Base-by-base conservation (phyloP, 1,140 invertebrate species). In the Drosophila auraria region DNA sequence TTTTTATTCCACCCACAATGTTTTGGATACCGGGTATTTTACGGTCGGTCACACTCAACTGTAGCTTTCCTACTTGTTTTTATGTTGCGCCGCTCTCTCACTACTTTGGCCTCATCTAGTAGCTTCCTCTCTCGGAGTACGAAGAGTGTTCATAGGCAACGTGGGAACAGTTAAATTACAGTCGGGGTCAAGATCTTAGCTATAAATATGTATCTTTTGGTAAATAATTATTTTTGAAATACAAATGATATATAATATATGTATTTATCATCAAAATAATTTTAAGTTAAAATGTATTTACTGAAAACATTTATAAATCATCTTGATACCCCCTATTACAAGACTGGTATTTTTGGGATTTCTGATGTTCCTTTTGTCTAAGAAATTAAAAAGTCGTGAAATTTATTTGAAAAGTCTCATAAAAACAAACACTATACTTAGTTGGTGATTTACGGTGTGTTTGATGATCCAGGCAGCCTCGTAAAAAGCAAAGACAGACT, bases 41-140 rank as follows among this genome's bases (percentile, higher is more conserved):
- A 30, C 27, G 6, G 6, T 30, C 27, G 27, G 27, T 30, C 27
- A 30, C 27, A 30, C 27, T 30, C 27, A 1, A 7, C 27, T 30
- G 27, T 6, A 7, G 27, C 27, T 30, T 30, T 30, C 27, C 27
- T 30, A 30, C 27, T 30, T 84, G 62, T 82, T 82, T 60, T 54
- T 66, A 80, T 87, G 72, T 74, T 86, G 83, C 83, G 86, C 79
- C 69, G 49, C 33, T 58, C 74, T 69, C 59, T 45, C 58, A 64
- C 54, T 47, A 20, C 42, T 33, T 61, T 62, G 40, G 49, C 20
- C 64, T 72, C 72, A 64, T 49, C 20, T 36, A 50, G n/a, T 65
- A 30, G 27, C 66, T 70, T 38, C 25, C 23, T n/a, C 49, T 70
- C 62, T 38, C 40, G n/a, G 12, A 56, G 45, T 14, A 33, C 14